Conservation (phyloP, 2,888 invertebrate genomes). For the Acronicta aceris region DNA sequence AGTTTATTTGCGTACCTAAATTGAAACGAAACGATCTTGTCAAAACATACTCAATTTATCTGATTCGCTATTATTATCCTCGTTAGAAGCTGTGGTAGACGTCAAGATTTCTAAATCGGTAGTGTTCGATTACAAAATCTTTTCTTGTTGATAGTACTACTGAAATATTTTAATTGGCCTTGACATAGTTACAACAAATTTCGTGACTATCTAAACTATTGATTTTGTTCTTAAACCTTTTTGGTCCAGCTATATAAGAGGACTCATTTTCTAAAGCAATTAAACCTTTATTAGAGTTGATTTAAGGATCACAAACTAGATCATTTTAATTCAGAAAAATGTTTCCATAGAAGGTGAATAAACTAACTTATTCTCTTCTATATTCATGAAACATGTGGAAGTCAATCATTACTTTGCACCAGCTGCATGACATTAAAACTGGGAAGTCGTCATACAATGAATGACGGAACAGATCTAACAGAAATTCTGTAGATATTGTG, state of each 20-base stretch:
- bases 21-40: conserved; percentile 70
- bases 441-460: background rate
- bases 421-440: background rate
- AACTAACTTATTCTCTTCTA: too few relatives aligned
- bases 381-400: background rate
- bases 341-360: too few relatives aligned
- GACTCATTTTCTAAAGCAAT: background rate
- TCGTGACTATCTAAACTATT: background rate
- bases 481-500: conserved; percentile 43
- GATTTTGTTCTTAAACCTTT: background rate
- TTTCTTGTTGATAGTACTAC: conserved; percentile 20
- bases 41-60: conserved; percentile 72
- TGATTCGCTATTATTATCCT: conserved; percentile 72
- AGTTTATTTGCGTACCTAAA: conserved; percentile 73
- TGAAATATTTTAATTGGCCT: conserved; percentile 48
- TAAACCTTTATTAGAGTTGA: too few relatives aligned
- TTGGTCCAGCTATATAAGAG: background rate
- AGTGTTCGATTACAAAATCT: conserved; percentile 34
- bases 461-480: conserved; percentile 20
- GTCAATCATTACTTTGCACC: background rate
- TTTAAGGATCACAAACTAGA: too few relatives aligned
- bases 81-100: conserved; percentile 67
- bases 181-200: conserved; percentile 51
- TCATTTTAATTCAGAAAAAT: too few relatives aligned
- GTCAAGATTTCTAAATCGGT: conserved; percentile 44